Evolutionary conservation across 2,797 vertebrate species (phyloP), one percentile per base, ranked within the genome.

Genomic region (Poeciliopsis gracilis): DNA sequence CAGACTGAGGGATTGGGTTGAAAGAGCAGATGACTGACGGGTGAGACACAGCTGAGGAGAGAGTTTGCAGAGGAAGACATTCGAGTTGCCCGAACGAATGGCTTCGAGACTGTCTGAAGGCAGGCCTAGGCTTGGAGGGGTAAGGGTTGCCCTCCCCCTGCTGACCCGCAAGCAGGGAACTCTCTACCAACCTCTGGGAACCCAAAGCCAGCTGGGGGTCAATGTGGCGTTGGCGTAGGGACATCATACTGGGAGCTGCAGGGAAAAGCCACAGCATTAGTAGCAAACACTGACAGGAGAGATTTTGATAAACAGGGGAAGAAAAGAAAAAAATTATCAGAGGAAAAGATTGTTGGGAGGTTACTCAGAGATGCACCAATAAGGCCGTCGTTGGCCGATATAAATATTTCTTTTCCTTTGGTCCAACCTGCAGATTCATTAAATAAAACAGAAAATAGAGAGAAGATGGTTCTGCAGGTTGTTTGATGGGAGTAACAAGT

Each of bases 161-260:
- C 77, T 94, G 94, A 89, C 95, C 92, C 2, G 79, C 84, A 90
- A 87, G 87, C 57, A 94, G 94, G 85, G 96, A 95, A 88, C 96
- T 93, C 95, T 99, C 98, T 98, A 99, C 98, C 97, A 98, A 99
- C 98, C 98, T 99, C 97, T 98, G 98, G 76, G 98, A 98, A 96
- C 98, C 97, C 88, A 97, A 93, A 90, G 95, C 94, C 90, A 96
- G 96, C 94, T 96, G 97, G 1, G 97, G 94, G 87, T 99, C 98
- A 93, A 96, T 96, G 93, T 98, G 96, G 88, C 98, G 97, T 94
- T 99, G 97, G 78, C 98, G 98, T 83, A 99, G 94, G 36, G 96
- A 95, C 94, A 97, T 95, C 96, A 99, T 95, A 93, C 96, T 96
- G 78, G 98, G 97, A 91, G 97, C 98, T 99, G 96, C 76, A 92